These are phyloP conservation scores for Lacerta agilis DNA, from an alignment of 2,797 vertebrate genomes.

Conservation along the genomic window DNA sequence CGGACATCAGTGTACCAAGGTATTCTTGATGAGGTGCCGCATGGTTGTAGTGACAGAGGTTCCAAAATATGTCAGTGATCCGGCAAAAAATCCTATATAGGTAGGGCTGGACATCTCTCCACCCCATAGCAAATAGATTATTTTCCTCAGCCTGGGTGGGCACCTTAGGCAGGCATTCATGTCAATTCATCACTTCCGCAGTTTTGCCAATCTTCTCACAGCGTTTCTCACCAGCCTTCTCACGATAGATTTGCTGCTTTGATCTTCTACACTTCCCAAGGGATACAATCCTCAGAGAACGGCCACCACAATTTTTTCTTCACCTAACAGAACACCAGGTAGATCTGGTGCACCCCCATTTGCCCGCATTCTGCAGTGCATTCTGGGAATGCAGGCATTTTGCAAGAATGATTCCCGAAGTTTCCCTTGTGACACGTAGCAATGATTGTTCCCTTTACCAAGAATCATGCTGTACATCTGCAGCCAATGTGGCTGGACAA, in stretches of 20 bases:
- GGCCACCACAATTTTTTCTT: constrained; percentile 99
- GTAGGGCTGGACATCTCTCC: constrained; percentile 97
- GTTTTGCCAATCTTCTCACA: constrained; percentile 98
- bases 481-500: not conserved
- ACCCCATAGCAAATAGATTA: constrained; percentile 95
- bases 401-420: not conserved
- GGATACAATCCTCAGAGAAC: constrained; percentile 96
- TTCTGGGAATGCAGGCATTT: constrained; percentile 79
- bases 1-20: constrained; percentile 82
- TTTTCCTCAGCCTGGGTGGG: constrained; percentile 98
- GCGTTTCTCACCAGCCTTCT: constrained; percentile 97
- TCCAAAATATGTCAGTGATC: constrained; percentile 93
- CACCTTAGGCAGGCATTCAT: constrained; percentile 99
- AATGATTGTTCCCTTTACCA: not conserved
- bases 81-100: constrained; percentile 97
- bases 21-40: constrained; percentile 97
- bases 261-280: constrained; percentile 98
- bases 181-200: constrained; percentile 96
- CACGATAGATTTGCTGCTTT: constrained; percentile 96
- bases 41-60: constrained; percentile 98
- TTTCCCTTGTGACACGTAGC: not conserved
- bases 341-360: constrained; percentile 94
- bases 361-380: constrained; percentile 87
- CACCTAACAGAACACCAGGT: constrained; percentile 94
- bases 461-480: not conserved